Evolutionary conservation across 2,797 vertebrate species (phyloP), one percentile per base, ranked within the genome.

Genomic region (Geranospiza caerulescens): DNA sequence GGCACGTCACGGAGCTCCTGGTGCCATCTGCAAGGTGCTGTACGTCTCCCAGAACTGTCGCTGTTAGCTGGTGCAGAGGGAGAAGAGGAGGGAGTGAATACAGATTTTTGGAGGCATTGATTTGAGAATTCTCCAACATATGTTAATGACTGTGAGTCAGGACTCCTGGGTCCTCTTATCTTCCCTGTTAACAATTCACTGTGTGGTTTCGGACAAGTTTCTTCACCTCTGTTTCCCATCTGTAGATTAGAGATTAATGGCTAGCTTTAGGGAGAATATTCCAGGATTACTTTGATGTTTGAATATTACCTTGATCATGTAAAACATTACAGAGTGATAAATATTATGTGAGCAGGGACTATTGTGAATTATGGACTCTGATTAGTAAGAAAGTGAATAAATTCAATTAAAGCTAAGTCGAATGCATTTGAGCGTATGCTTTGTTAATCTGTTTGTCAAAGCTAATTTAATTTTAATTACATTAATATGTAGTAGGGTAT

Each of bases 381-480:
- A 97, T 97, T 96, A 96, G 90, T 91, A 93, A 96, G 90, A 94
- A 88, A 89, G 85, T 90, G 89, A 95, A 96, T 81, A 97, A 97
- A 97, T 97, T 97, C 45, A 96, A 86, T 96, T 97, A 97, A 95
- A 97, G 78, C 91, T 53, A 72, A 85, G 80, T 90, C 8, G 33
- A 92, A 95, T 96, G 96, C 86, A 91, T 97, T 71, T 94, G 55
- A 96, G 80, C 38, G 23, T 96, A 70, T 93, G 93, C 73, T 95
- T 97, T 96, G 90, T 95, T 97, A 96, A 97, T 96, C 95, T 97
- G 95, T 97, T 97, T 97, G 93, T 90, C 89, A 96, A 95, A 95
- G 96, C 89, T 93, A 95, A 86, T 90, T 96, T 97, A 89, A 90
- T 87, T 97, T 97, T 98, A 97, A 98, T 98, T 97, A 94, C 94